Evolutionary conservation across 2,113 vertebrate genomes (phyloP).

Genomic region (Galbula dea): DNA sequence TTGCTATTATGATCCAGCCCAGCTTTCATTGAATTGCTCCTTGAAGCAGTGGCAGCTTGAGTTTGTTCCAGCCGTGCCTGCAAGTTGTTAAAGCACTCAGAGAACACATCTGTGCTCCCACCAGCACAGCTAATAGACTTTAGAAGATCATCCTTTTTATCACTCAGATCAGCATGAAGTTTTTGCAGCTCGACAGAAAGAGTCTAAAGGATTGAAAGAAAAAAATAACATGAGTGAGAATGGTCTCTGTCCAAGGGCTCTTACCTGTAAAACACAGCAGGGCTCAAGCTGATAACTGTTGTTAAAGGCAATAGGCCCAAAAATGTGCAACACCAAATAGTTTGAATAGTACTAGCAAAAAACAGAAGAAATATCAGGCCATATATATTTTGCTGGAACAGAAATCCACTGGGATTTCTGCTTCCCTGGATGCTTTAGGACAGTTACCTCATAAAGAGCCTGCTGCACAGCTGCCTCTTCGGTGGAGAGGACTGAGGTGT

Average conservation of each 20-base stretch:
- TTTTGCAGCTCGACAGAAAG: constrained; percentile 77
- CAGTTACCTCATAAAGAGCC: constrained; percentile 75
- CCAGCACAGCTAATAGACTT: constrained; percentile 52
- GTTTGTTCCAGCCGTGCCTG: constrained; percentile 67
- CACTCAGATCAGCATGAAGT: constrained; percentile 72
- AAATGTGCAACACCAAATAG: neutral
- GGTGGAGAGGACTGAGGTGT: constrained; percentile 19
- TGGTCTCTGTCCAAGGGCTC: neutral
- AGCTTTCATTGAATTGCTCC: constrained; percentile 74
- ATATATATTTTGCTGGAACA: neutral
- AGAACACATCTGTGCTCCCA: constrained; percentile 53
- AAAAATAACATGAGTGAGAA: neutral
- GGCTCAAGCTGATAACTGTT: neutral
- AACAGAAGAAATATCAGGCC: neutral
- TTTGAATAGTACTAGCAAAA: neutral
- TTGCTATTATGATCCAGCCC: constrained; percentile 71
- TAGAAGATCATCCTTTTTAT: constrained; percentile 75
- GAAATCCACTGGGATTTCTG: neutral
- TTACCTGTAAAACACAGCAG: neutral
- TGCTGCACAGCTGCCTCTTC: constrained; percentile 70
- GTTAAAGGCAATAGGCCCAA: neutral
- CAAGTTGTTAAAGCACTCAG: constrained; percentile 74
- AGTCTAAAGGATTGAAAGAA: constrained; percentile 70
- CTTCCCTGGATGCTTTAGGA: neutral
- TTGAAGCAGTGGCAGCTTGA: constrained; percentile 60